Evolutionary conservation across 2,888 invertebrate genomes (phyloP).

Genomic region (Sicus ferrugineus): DNA sequence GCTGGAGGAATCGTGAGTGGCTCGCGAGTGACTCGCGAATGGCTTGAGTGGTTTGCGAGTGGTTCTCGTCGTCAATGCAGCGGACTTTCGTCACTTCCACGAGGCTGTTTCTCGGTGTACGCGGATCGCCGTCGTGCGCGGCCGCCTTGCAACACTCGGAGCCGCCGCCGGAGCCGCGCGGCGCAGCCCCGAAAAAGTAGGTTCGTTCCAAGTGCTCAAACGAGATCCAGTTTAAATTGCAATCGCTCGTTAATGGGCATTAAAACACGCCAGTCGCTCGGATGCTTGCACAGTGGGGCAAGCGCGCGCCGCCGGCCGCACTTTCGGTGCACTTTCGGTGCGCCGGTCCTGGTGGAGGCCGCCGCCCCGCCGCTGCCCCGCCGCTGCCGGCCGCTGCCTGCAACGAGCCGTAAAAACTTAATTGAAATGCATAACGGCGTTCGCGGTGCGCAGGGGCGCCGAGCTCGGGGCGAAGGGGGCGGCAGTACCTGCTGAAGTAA

Average conservation of each 20-base stretch:
- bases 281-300: slow-evolving; percentile 44
- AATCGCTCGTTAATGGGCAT: slow-evolving; percentile 63
- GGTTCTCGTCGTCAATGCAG: too few species aligned
- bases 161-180: slow-evolving; percentile 34
- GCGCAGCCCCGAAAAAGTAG: slow-evolving; percentile 39
- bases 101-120: too few species aligned
- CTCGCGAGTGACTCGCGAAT: too few species aligned
- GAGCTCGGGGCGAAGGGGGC: too few species aligned
- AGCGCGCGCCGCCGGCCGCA: slow-evolving; percentile 6
- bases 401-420: neutral
- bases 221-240: slow-evolving; percentile 63
- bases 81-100: too few species aligned
- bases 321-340: neutral
- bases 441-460: too few species aligned
- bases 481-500: too few species aligned
- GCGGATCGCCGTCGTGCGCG: slow-evolving; percentile 22
- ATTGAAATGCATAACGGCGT: neutral
- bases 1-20: too few species aligned
- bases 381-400: neutral
- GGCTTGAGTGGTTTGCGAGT: too few species aligned
- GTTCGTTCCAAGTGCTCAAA: slow-evolving; percentile 54
- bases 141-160: slow-evolving; percentile 19
- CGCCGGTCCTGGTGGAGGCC: too few species aligned
- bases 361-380: neutral
- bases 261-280: slow-evolving; percentile 55